Conservation (phyloP, 1,140 invertebrate species). For the Oreohelix idahoensis region DNA sequence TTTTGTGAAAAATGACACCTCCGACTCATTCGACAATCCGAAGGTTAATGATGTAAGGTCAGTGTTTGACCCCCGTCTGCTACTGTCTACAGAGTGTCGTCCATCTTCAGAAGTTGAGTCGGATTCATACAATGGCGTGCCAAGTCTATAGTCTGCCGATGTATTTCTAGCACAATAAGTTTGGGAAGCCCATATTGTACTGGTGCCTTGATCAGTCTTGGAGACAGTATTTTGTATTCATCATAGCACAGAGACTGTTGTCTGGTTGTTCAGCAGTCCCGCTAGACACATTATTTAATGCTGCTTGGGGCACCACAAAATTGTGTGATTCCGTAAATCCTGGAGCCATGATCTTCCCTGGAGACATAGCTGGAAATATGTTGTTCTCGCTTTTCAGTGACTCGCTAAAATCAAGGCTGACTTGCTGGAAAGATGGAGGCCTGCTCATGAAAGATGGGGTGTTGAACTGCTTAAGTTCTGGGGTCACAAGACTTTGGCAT, state of each 20-base stretch:
- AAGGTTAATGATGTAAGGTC: slow-evolving; percentile 2
- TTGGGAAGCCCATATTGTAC: neutral
- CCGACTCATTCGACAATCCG: neutral
- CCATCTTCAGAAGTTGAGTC: slow-evolving; percentile 24
- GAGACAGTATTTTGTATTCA: neutral
- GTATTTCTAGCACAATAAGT: neutral
- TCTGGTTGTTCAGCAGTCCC: neutral
- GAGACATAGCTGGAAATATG: neutral
- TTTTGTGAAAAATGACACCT: neutral
- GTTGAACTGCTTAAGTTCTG: slow-evolving; percentile 9
- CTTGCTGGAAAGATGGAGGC: neutral
- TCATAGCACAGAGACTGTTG: neutral
- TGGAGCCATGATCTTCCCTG: neutral
- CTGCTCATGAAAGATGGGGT: neutral
- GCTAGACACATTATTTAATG: neutral
- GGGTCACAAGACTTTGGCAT: neutral
- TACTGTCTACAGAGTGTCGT: neutral
- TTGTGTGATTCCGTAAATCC: neutral
- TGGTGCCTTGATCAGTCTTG: neutral
- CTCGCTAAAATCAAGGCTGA: neutral
- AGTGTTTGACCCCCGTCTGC: neutral
- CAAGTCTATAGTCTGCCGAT: neutral
- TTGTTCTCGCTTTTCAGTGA: neutral
- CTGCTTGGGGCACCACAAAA: neutral
- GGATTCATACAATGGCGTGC: slow-evolving; percentile 21